Percentiles rank a stretch among this genome's conserved stretches.
These are phyloP conservation scores for Nasonia giraulti DNA, from an alignment of 1,140 invertebrate species.

Conservation along the genomic window DNA sequence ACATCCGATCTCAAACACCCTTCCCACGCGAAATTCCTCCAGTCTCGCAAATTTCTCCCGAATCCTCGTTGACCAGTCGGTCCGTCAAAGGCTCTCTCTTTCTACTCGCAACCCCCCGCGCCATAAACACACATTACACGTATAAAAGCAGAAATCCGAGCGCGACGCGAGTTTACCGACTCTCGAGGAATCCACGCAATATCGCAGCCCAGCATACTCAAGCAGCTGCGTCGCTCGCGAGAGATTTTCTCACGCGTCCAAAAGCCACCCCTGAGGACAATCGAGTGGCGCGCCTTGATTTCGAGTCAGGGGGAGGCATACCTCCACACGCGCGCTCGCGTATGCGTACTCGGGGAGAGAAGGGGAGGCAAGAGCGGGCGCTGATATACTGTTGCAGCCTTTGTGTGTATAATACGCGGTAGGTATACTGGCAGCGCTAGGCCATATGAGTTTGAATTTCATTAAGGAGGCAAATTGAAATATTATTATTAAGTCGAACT, in stretches of 20 bases:
- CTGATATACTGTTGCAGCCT: neutral
- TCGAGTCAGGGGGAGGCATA: constrained; percentile 44
- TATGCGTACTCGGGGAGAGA: neutral
- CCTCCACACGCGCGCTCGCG: neutral
- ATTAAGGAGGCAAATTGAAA: constrained; percentile 39
- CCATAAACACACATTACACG: neutral
- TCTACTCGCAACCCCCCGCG: neutral
- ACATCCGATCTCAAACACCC: neutral
- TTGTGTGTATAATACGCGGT: neutral
- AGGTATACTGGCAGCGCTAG: neutral
- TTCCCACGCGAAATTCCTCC: neutral
- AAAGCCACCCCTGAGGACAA: constrained; percentile 68
- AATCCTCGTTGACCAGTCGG: neutral
- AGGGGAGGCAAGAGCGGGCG: constrained; percentile 6
- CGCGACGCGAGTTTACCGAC: neutral
- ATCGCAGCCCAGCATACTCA: neutral
- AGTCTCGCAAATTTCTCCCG: constrained; percentile 27
- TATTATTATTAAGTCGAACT: constrained; percentile 46
- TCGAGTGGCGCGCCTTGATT: constrained; percentile 64
- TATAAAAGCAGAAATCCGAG: neutral
- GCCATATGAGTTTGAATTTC: constrained; percentile 35
- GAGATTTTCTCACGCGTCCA: constrained; percentile 68
- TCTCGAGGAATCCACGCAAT: constrained; percentile 10
- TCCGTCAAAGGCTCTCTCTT: neutral
- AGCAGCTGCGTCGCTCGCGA: constrained; percentile 63